Percentiles rank a stretch among this genome's conserved stretches.
These are phyloP conservation scores for Irena cyanogastra DNA, from an alignment of 2,113 vertebrate genomes.

Conservation along the genomic window DNA sequence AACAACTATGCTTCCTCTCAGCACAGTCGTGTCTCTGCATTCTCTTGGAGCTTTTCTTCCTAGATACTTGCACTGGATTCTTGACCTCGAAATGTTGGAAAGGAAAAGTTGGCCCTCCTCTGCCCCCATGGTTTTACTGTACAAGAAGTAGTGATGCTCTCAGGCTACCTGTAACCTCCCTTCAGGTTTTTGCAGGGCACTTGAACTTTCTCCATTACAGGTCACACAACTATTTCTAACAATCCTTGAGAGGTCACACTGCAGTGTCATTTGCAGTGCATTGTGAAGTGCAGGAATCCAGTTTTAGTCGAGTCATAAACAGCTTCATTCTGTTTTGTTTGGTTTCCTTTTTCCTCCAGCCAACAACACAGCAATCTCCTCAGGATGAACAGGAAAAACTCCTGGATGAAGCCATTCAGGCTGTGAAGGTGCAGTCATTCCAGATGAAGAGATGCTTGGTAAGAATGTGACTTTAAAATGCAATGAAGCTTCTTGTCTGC, in stretches of 20 bases:
- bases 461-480: slow-evolving; percentile 38
- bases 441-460: slow-evolving; percentile 99
- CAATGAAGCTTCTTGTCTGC: background rate
- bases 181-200: background rate
- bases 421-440: slow-evolving; percentile 98
- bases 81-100: background rate
- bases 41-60: background rate
- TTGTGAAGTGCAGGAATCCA: background rate
- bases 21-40: background rate
- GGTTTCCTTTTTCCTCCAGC: slow-evolving; percentile 66
- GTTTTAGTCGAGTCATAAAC: background rate
- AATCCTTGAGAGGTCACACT: background rate
- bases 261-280: background rate
- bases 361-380: slow-evolving; percentile 94
- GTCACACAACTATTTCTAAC: background rate
- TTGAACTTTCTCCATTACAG: background rate
- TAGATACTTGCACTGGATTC: background rate
- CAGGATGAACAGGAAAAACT: slow-evolving; percentile 99
- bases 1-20: background rate
- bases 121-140: background rate
- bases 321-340: background rate
- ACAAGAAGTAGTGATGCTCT: background rate
- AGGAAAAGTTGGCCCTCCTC: background rate
- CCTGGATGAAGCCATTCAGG: slow-evolving; percentile 96
- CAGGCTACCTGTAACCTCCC: background rate